Evolutionary conservation across 2,888 invertebrate species (phyloP).

Genomic region (Aquatica leii): DNA sequence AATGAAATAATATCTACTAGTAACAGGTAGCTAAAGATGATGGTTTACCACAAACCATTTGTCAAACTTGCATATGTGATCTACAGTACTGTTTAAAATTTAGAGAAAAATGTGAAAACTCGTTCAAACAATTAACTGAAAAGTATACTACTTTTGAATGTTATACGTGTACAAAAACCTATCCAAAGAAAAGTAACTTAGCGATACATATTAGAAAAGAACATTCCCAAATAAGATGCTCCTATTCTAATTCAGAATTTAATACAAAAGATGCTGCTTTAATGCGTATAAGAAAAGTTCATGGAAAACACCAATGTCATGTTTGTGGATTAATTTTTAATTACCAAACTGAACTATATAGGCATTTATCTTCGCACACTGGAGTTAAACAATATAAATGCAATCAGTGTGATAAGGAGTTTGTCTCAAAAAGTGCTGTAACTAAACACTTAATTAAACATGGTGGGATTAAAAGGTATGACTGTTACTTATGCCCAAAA

Average conservation of each 20-base stretch:
- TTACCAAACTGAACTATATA: constrained; percentile 35
- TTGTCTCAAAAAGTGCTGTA: constrained; percentile 36
- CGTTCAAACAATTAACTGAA: constrained; percentile 8
- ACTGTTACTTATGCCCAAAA: constrained; percentile 45
- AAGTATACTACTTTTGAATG: not conserved
- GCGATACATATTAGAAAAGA: constrained; percentile 25
- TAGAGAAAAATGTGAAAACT: constrained; percentile 42
- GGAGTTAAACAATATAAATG: constrained; percentile 41
- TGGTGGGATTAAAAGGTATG: constrained; percentile 33
- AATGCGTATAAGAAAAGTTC: constrained; percentile 18
- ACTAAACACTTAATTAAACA: constrained; percentile 43
- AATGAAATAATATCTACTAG: not conserved
- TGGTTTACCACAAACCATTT: constrained; percentile 43
- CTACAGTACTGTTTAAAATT: constrained; percentile 41
- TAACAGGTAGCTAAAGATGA: constrained; percentile 38
- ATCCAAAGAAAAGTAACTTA: constrained; percentile 22
- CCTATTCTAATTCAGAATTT: constrained; percentile 30
- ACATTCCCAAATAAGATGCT: constrained; percentile 17
- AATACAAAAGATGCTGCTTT: constrained; percentile 20
- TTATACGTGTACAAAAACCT: constrained; percentile 13
- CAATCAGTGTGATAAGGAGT: constrained; percentile 38
- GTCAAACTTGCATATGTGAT: constrained; percentile 40
- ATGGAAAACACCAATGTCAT: constrained; percentile 39
- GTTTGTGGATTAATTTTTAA: constrained; percentile 43
- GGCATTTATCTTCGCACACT: constrained; percentile 40